These are phyloP conservation scores for Didymodactylos carnosus DNA, from an alignment of 2,888 invertebrate genomes.

Conservation along the genomic window DNA sequence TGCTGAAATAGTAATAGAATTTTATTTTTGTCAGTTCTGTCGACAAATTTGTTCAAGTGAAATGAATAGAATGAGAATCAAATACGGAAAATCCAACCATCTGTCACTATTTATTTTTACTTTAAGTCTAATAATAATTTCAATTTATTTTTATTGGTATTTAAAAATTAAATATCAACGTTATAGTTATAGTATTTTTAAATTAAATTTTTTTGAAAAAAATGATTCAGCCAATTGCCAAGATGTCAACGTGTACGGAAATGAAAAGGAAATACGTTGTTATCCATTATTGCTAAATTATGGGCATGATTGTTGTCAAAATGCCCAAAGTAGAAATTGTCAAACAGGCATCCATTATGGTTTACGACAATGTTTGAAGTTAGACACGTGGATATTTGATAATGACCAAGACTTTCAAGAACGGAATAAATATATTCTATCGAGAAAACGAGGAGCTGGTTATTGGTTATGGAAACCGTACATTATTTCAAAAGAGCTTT, in stretches of 20 bases:
- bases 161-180: too few species aligned
- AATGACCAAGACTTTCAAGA: background rate
- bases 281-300: background rate
- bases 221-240: too few species aligned
- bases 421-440: background rate
- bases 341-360: background rate
- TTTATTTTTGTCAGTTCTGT: too few species aligned
- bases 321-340: background rate
- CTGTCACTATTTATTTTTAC: too few species aligned
- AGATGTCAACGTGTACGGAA: background rate
- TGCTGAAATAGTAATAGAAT: too few species aligned
- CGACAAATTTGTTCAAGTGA: too few species aligned
- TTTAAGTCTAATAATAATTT: too few species aligned
- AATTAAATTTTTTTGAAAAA: too few species aligned
- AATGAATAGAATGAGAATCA: too few species aligned
- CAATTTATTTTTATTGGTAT: too few species aligned
- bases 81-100: too few species aligned
- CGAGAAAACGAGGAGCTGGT: background rate
- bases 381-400: background rate
- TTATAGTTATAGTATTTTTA: too few species aligned
- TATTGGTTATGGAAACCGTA: background rate
- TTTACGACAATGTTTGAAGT: background rate
- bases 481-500: background rate
- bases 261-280: background rate
- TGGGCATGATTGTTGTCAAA: background rate